Percentiles rank a stretch among this genome's conserved stretches.
Conservation (phyloP, 2,113 vertebrate genomes). For the Cynoglossus semilaevis region DNA sequence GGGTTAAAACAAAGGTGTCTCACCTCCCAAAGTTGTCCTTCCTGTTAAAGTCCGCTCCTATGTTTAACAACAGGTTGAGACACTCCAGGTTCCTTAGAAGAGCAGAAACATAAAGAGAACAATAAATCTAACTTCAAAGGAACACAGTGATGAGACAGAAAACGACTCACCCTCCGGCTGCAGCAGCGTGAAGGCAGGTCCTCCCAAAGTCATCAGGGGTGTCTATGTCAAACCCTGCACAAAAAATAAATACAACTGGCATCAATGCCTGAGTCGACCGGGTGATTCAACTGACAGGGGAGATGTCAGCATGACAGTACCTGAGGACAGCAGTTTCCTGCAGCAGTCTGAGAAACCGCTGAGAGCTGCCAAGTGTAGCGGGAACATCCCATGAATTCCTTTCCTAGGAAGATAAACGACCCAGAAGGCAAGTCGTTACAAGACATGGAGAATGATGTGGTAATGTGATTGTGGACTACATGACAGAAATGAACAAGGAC, state of each 20-base stretch:
- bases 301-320: slow-evolving; percentile 65
- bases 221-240: slow-evolving; percentile 91
- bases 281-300: slow-evolving; percentile 1
- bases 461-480: not conserved
- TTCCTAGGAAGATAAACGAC: slow-evolving; percentile 75
- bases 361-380: slow-evolving; percentile 95
- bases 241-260: slow-evolving; percentile 25
- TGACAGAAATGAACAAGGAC: not conserved
- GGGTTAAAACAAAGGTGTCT: slow-evolving; percentile 14
- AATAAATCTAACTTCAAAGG: not conserved
- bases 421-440: slow-evolving; percentile 37
- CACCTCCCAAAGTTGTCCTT: slow-evolving; percentile 97
- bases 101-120: not conserved
- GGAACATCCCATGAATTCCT: slow-evolving; percentile 96
- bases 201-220: slow-evolving; percentile 95
- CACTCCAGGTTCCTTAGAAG: slow-evolving; percentile 92
- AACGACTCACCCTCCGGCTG: slow-evolving; percentile 90
- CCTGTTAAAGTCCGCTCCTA: slow-evolving; percentile 94
- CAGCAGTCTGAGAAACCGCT: slow-evolving; percentile 98
- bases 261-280: slow-evolving; percentile 28
- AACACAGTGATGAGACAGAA: too few relatives aligned
- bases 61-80: slow-evolving; percentile 93
- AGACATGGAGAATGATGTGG: not conserved
- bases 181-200: slow-evolving; percentile 96
- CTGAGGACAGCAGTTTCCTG: slow-evolving; percentile 94